These are phyloP conservation scores for Acanthurus tractus DNA, from an alignment of 2,797 vertebrate genomes.

Conservation along the genomic window DNA sequence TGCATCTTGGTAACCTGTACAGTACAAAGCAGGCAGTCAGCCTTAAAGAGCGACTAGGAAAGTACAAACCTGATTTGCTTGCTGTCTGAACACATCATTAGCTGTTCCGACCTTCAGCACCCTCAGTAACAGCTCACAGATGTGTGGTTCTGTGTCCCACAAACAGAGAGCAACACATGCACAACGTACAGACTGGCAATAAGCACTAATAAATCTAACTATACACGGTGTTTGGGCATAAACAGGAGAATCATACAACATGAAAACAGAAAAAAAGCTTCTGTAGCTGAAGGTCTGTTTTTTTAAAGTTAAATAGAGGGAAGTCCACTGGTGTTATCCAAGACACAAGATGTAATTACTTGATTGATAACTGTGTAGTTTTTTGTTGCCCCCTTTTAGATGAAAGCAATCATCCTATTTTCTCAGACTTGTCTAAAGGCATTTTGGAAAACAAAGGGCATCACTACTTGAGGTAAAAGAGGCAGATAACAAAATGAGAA, in stretches of 20 bases:
- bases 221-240: not conserved
- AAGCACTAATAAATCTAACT: not conserved
- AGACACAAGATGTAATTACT: not conserved
- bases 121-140: not conserved
- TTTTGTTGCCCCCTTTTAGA: not conserved
- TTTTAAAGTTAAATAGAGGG: not conserved
- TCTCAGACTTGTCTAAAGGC: not conserved
- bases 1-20: not conserved
- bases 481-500: not conserved
- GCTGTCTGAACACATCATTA: slow-evolving; percentile 9
- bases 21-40: not conserved
- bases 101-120: too few relatives aligned
- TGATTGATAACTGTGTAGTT: not conserved
- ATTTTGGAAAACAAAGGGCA: not conserved
- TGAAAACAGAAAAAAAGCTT: not conserved
- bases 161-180: not conserved
- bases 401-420: not conserved
- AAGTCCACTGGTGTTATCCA: not conserved
- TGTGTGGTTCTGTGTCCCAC: not conserved
- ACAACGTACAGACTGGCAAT: not conserved
- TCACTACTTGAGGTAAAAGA: too few relatives aligned
- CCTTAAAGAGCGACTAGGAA: slow-evolving; percentile 1
- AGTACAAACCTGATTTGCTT: slow-evolving; percentile 27
- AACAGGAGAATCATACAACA: not conserved
- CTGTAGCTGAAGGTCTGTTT: not conserved